Base-by-base conservation (phyloP, 2,113 vertebrate species). In the Bos javanicus region DNA sequence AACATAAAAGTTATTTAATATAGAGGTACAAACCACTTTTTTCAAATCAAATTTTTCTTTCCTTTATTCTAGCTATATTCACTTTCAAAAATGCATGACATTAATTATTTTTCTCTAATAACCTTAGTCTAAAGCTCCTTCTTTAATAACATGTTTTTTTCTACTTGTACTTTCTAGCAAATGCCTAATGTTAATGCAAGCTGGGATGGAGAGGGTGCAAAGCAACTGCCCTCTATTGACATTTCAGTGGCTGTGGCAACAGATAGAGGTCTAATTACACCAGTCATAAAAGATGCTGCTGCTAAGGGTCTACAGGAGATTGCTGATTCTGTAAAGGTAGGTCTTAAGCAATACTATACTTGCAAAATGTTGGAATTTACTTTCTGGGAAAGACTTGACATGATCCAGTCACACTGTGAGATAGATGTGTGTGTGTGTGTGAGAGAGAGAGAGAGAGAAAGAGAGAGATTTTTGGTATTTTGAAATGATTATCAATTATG, bases 241-340 rank as follows among this genome's bases (percentile, higher is more conserved):
- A 99, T 99, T 96, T 99, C 99, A 86, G 99, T 99, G 67, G 99
- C 99, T 43, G 99, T 99, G 97, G 99, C 99, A 56, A 99, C 99
- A 0, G 99, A 99, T 76, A 99, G 98, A 97, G 99, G 99, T 94
- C 99, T 99, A 93, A 99, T 99, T 96, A 99, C 99, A 4, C 99
- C 99, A 19, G 99, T 99, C 98, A 99, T 99, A 97, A 99, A 98
- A 98, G 99, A 99, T 97, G 99, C 99, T 67, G 99, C 99, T 62
- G 98, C 98, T 97, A 99, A 99, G 98, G 99, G 99, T 76, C 98
- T 99, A 82, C 98, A 98, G 97, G 99, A 99, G 98, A 99, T 99
- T 81, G 99, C 99, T 48, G 98, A 99, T 54, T 99, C 99, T 89
- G 99, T 99, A 74, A 99, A 99, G 99, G 99, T 99, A 98, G 62